Base-by-base conservation (phyloP, 2,113 vertebrate genomes). In the Corythoichthys haematopterus region DNA sequence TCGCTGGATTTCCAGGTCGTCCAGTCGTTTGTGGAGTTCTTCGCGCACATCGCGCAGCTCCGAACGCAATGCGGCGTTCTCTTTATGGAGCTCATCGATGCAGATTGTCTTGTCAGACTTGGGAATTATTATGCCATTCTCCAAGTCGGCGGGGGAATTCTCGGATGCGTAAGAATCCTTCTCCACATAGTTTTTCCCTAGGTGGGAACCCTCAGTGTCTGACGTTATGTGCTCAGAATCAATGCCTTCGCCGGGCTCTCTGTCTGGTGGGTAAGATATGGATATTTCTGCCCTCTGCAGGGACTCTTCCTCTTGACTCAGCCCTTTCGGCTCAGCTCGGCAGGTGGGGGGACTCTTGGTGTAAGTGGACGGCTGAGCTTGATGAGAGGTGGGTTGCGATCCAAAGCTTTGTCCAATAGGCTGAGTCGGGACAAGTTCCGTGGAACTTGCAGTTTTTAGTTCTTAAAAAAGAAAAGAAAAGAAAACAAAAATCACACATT, bases 161-260 rank as follows among this genome's bases (percentile, higher is more conserved):
- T 46, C 28, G n/a, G 11, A 28, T 13, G 10, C 0, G 6, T 10
- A 28, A 3, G 43, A 62, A 38, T 64, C 70, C 52, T 63, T 55
- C 10, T 66, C 63, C 53, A 13, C 58, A 9, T 56, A 36, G 9
- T 66, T 69, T 66, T 43, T 72, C 58, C 8, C 63, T 59, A 35
- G 61, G 28, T 68, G 12, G 62, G 74, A 62, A 62, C 66, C 33
- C 67, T 88, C 76, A 46, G 43, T 82, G 63, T 82, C 73, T 75
- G 75, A 64, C 20, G 13, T 71, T 45, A 91, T 88, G 57, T 91
- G 85, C 69, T 92, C 90, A 0, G 91, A 88, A 71, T 93, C 91
- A 0, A 91, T 91, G 64, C 92, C 92, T 72, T 93, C 92, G 7
- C 88, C 91, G 1, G 92, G 91, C 62, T 92, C 91, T 84, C 91